A percentile compares a stretch with the other conserved stretches of the same genome.
Conservation (phyloP, 2,797 vertebrate species). For the Neostethus bicornis region DNA sequence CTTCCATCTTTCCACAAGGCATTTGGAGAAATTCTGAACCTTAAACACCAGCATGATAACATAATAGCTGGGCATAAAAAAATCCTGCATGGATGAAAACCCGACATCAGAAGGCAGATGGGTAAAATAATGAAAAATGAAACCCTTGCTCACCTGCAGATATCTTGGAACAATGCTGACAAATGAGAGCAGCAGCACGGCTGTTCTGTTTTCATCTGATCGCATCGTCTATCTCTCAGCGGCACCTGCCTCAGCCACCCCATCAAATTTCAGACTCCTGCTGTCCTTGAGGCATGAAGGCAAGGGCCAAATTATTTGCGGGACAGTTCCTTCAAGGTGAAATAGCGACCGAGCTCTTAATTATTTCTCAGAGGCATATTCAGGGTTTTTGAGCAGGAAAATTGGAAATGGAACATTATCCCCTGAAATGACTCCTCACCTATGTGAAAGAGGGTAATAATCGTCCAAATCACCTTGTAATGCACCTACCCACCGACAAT, state of each 20-base stretch:
- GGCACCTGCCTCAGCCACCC: slow-evolving; percentile 59
- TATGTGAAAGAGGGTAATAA: slow-evolving; percentile 62
- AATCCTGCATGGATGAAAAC: slow-evolving; percentile 45
- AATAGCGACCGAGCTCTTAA: slow-evolving; percentile 71
- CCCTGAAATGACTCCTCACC: slow-evolving; percentile 38
- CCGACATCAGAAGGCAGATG: slow-evolving; percentile 48
- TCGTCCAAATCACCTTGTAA: slow-evolving; percentile 52
- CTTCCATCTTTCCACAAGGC: slow-evolving; percentile 2
- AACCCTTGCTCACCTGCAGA: slow-evolving; percentile 58
- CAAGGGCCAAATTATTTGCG: slow-evolving; percentile 70
- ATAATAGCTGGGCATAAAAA: slow-evolving; percentile 21
- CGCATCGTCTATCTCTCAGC: slow-evolving; percentile 61
- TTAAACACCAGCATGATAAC: slow-evolving; percentile 29
- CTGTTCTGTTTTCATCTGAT: slow-evolving; percentile 64
- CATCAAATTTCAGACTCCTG: slow-evolving; percentile 57
- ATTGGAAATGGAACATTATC: slow-evolving; percentile 53
- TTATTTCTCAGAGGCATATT: slow-evolving; percentile 70
- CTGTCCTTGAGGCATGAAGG: slow-evolving; percentile 69
- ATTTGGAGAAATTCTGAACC: slow-evolving; percentile 16
- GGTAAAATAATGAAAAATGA: slow-evolving; percentile 67
- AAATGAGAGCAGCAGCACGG: slow-evolving; percentile 59
- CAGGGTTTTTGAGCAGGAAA: slow-evolving; percentile 51
- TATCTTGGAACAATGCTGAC: slow-evolving; percentile 68
- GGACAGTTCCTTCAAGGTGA: slow-evolving; percentile 75
- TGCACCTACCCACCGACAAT: slow-evolving; percentile 35